Evolutionary conservation across 2,888 invertebrate genomes (phyloP).

Genomic region (Drosophila colorata): DNA sequence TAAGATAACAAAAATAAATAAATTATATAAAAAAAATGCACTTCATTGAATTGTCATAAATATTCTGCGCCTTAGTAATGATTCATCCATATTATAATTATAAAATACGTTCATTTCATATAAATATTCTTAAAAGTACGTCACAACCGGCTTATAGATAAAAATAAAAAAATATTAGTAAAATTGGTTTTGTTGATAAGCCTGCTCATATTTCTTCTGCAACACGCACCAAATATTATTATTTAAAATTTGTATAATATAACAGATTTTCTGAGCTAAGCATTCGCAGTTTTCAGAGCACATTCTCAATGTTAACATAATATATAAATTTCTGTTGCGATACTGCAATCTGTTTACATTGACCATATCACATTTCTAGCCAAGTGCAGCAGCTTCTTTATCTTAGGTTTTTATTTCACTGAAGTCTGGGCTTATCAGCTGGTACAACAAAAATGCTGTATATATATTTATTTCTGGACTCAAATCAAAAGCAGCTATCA

Average conservation of each 20-base stretch:
- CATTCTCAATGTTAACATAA: neutral
- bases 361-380: constrained; percentile 12
- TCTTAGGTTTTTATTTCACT: constrained; percentile 10
- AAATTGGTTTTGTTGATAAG: no score
- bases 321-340: no score
- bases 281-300: neutral
- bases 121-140: neutral
- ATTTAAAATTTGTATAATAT: neutral
- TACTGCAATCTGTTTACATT: neutral
- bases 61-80: no score
- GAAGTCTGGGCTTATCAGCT: constrained; percentile 21
- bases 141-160: neutral
- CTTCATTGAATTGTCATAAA: no score
- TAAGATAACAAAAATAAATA: no score
- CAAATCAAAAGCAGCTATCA: neutral
- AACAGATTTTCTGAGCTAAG: neutral
- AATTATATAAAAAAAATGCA: no score
- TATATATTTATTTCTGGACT: neutral
- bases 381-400: constrained; percentile 10
- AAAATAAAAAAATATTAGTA: neutral
- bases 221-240: neutral
- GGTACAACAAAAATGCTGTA: neutral
- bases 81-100: no score
- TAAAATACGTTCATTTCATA: neutral
- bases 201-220: neutral